Conservation (phyloP, 2,113 vertebrate species). For the Phyllostomus discolor region DNA sequence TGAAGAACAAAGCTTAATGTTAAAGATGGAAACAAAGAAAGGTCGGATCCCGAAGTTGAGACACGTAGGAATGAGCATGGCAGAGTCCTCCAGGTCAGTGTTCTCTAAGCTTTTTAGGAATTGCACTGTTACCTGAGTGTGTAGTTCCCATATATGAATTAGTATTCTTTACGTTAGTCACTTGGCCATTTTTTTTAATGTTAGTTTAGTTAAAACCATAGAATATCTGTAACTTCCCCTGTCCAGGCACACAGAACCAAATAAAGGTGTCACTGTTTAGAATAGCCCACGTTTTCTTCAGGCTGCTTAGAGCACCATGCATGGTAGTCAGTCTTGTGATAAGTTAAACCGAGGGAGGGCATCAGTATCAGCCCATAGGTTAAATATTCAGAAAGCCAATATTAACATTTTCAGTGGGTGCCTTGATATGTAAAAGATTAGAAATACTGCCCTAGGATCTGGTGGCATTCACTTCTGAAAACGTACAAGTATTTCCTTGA, state of each 20-base stretch:
- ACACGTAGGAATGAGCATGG: not conserved
- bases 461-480: slow-evolving; percentile 13
- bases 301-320: not conserved
- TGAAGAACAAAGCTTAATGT: not conserved
- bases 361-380: not conserved
- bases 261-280: not conserved
- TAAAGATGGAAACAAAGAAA: not conserved
- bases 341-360: not conserved
- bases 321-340: not conserved
- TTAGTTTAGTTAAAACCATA: slow-evolving; percentile 32
- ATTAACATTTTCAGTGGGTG: not conserved
- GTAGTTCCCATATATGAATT: not conserved
- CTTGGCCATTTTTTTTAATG: not conserved
- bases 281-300: not conserved
- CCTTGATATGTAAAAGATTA: slow-evolving; percentile 30
- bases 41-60: not conserved
- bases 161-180: not conserved
- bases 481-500: not conserved
- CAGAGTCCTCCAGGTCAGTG: not conserved
- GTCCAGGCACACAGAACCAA: not conserved
- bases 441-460: not conserved
- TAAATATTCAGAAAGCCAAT: slow-evolving; percentile 37
- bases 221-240: not conserved
- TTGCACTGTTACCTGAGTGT: not conserved
- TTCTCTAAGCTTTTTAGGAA: not conserved